A percentile compares a stretch with the other conserved stretches of the same genome.
Evolutionary conservation across 2,113 vertebrate genomes (phyloP).

Genomic region (Macquaria australasica): DNA sequence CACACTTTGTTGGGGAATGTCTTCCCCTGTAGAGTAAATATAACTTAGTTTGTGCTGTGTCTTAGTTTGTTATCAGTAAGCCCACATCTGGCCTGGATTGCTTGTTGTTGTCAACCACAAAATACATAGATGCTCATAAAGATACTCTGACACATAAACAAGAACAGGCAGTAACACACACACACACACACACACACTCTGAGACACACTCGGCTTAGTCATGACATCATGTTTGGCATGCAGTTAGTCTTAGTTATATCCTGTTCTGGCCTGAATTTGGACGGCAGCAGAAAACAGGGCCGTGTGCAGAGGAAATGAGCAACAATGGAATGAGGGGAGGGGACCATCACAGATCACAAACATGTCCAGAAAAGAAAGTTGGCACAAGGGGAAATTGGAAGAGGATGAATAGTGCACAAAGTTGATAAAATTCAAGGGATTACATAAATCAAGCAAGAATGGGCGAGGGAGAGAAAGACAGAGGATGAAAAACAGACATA

Average conservation of each 20-base stretch:
- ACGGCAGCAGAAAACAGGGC: slow-evolving; percentile 63
- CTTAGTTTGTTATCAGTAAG: slow-evolving; percentile 50
- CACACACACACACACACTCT: slow-evolving; percentile 42
- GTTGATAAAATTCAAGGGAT: slow-evolving; percentile 1
- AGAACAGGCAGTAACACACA: slow-evolving; percentile 46
- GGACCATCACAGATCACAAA: slow-evolving; percentile 60
- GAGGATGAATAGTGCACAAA: slow-evolving; percentile 7
- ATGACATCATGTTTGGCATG: slow-evolving; percentile 84
- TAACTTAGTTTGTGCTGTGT: background rate
- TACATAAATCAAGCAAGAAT: slow-evolving; percentile 9
- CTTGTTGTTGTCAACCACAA: slow-evolving; percentile 41
- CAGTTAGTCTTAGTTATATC: slow-evolving; percentile 67
- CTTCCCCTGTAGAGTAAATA: slow-evolving; percentile 11
- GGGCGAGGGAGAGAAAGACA: background rate
- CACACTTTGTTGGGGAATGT: slow-evolving; percentile 1
- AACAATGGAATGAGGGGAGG: slow-evolving; percentile 75
- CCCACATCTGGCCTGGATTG: slow-evolving; percentile 53
- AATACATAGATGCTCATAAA: slow-evolving; percentile 24
- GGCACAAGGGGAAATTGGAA: slow-evolving; percentile 19
- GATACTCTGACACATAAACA: slow-evolving; percentile 42
- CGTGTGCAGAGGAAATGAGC: slow-evolving; percentile 74
- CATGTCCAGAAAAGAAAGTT: slow-evolving; percentile 51
- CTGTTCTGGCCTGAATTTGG: slow-evolving; percentile 79
- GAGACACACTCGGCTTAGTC: slow-evolving; percentile 41
- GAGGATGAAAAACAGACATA: background rate